Percentiles rank a stretch among this genome's conserved stretches.
These are phyloP conservation scores for Oreochromis mossambicus DNA, from an alignment of 2,797 vertebrate genomes.

Conservation along the genomic window DNA sequence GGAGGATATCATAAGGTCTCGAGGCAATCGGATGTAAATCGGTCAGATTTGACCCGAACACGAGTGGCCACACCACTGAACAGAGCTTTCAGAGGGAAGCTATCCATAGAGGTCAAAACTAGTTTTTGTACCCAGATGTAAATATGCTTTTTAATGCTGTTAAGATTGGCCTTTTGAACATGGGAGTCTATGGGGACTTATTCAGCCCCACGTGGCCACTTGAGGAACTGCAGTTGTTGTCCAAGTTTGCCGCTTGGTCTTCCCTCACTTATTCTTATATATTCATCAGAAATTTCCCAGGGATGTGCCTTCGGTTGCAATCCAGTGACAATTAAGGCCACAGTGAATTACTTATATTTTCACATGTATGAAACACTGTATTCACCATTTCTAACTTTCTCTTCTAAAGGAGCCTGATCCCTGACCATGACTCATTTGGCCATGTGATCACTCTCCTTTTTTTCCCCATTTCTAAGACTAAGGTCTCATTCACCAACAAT, in stretches of 20 bases:
- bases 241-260: background rate
- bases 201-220: background rate
- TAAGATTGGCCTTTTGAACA: background rate
- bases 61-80: background rate
- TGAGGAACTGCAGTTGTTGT: background rate
- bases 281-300: accelerated
- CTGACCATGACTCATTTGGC: background rate
- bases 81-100: background rate
- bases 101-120: background rate
- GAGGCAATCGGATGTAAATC: background rate
- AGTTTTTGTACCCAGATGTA: background rate
- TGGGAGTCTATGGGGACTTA: background rate
- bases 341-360: background rate
- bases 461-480: background rate
- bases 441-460: background rate
- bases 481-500: background rate
- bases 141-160: background rate
- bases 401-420: background rate
- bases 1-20: background rate
- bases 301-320: background rate
- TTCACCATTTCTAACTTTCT: background rate
- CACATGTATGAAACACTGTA: background rate
- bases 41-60: background rate
- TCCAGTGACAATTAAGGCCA: background rate
- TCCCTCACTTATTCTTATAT: background rate